Conservation (phyloP, 1,140 invertebrate genomes). For the Drosophila saltans region DNA sequence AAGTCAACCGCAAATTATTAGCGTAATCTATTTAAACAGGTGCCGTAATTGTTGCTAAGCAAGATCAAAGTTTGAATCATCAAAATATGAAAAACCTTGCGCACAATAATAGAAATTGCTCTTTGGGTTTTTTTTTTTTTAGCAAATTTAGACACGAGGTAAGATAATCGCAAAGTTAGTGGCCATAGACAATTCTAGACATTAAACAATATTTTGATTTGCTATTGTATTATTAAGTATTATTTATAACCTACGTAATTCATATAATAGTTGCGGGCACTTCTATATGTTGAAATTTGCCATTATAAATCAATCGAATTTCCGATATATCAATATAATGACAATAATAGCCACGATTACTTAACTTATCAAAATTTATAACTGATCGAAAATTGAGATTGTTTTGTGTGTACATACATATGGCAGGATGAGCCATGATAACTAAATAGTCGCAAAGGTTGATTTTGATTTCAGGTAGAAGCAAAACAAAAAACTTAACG, state of each 20-base stretch:
- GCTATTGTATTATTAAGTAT: not conserved
- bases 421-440: constrained; percentile 17
- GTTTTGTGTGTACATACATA: constrained; percentile 3
- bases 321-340: constrained; percentile 75
- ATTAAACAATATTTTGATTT: constrained; percentile 8
- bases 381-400: constrained; percentile 18
- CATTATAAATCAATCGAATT: constrained; percentile 83
- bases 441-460: constrained; percentile 11
- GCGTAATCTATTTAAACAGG: constrained; percentile 8
- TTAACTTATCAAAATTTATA: constrained; percentile 68
- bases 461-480: not conserved
- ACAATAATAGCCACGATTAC: constrained; percentile 80
- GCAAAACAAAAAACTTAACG: not conserved
- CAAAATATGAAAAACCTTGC: constrained; percentile 24
- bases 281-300: constrained; percentile 44
- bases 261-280: constrained; percentile 50
- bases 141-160: not conserved
- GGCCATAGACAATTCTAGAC: constrained; percentile 33
- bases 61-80: constrained; percentile 27
- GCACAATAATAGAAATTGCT: constrained; percentile 17
- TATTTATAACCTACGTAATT: constrained; percentile 13
- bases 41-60: constrained; percentile 16
- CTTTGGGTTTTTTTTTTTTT: constrained; percentile 28
- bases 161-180: constrained; percentile 30
- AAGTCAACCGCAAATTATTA: constrained; percentile 73